Percentiles rank a stretch among this genome's conserved stretches.
Conservation (phyloP, 2,888 invertebrate genomes). For the Sycophila texana region DNA sequence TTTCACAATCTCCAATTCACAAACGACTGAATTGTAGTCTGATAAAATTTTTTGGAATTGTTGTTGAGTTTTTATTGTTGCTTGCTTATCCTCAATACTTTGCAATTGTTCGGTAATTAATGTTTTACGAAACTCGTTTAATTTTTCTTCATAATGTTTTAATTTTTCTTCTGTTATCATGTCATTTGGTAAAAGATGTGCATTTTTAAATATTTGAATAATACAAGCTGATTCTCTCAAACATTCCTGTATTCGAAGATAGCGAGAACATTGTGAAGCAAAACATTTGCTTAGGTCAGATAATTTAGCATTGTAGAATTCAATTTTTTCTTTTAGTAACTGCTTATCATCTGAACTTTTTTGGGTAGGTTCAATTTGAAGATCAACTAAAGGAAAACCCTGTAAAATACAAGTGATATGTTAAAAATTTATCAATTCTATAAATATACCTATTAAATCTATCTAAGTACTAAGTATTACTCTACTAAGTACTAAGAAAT, state of each 20-base stretch:
- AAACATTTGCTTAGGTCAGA: slow-evolving; percentile 61
- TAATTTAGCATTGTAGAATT: slow-evolving; percentile 63
- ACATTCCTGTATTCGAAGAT: slow-evolving; percentile 61
- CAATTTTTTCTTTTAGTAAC: slow-evolving; percentile 60
- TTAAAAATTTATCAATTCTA: slow-evolving; percentile 2
- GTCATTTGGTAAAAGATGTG: slow-evolving; percentile 15
- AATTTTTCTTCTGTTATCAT: slow-evolving; percentile 25
- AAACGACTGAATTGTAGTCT: slow-evolving; percentile 64
- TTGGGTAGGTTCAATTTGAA: slow-evolving; percentile 25
- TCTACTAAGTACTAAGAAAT: no score
- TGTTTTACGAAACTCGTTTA: slow-evolving; percentile 57
- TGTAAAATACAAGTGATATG: slow-evolving; percentile 20
- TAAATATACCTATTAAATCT: neutral
- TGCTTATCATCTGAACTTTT: slow-evolving; percentile 45
- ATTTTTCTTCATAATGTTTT: slow-evolving; percentile 52
- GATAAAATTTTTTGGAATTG: slow-evolving; percentile 66
- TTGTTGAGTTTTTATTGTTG: slow-evolving; percentile 63
- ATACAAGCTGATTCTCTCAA: slow-evolving; percentile 63
- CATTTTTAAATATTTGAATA: slow-evolving; percentile 55
- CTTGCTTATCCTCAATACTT: slow-evolving; percentile 62
- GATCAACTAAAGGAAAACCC: slow-evolving; percentile 49
- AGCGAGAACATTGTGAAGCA: slow-evolving; percentile 61
- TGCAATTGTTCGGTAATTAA: slow-evolving; percentile 62
- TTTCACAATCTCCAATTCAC: slow-evolving; percentile 64
- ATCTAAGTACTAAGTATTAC: neutral